Conservation (phyloP, 2,113 vertebrate species). For the Rhodinocichla rosea region DNA sequence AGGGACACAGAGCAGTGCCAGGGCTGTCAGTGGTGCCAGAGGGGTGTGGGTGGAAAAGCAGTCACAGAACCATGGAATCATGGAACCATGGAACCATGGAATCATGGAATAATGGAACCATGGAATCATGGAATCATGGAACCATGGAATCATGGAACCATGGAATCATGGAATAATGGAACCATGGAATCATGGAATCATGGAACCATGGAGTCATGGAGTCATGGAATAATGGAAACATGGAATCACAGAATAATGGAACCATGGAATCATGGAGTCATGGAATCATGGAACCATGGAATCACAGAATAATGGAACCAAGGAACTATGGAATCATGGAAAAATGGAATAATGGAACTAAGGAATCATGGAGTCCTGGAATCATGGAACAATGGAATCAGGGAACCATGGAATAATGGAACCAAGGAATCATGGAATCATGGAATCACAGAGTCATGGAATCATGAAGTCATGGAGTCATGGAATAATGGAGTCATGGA, state of each 20-base stretch:
- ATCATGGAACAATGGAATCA: rapidly evolving
- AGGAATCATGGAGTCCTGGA: not conserved
- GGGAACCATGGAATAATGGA: not conserved
- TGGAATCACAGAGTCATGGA: not conserved
- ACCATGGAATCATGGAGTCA: rapidly evolving
- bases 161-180: not conserved
- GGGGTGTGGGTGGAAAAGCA: not conserved
- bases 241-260: too few relatives aligned
- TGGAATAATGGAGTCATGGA: too few relatives aligned
- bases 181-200: not conserved
- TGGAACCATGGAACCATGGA: not conserved
- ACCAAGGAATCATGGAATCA: not conserved
- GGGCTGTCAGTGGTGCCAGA: not conserved
- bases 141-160: too few relatives aligned
- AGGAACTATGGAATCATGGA: not conserved
- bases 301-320: too few relatives aligned
- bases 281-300: not conserved
- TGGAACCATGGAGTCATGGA: too few relatives aligned
- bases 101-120: not conserved
- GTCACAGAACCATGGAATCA: not conserved
- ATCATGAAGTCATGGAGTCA: not conserved
- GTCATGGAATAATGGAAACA: too few relatives aligned
- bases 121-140: not conserved
- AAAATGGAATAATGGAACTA: not conserved
- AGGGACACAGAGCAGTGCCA: rapidly evolving